Evolutionary conservation across 1,140 invertebrate genomes (phyloP).

Genomic region (Drosophila ambigua): DNA sequence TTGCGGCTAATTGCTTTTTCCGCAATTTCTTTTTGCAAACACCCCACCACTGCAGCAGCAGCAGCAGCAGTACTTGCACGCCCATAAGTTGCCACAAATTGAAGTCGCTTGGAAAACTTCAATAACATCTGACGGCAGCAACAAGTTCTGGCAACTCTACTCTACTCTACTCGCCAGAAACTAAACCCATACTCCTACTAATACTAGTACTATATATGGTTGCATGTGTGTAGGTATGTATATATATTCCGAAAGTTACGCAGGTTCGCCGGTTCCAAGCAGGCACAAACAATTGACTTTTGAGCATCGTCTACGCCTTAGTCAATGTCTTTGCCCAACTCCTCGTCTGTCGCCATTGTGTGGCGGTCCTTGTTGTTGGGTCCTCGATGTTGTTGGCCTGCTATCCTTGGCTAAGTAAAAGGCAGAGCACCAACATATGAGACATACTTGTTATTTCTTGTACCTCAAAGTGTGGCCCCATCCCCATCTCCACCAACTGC

Average conservation of each 20-base stretch:
- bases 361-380: constrained; percentile 45
- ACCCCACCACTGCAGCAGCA: constrained; percentile 22
- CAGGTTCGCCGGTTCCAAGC: constrained; percentile 56
- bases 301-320: constrained; percentile 44
- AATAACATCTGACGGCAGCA: constrained; percentile 45
- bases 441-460: constrained; percentile 74
- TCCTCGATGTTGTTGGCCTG: constrained; percentile 41
- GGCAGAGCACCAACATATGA: constrained; percentile 72
- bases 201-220: no score
- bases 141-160: constrained; percentile 42
- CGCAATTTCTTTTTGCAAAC: constrained; percentile 29
- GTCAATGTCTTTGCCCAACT: not conserved
- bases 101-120: constrained; percentile 48
- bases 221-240: not conserved
- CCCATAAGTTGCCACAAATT: constrained; percentile 49
- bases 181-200: constrained; percentile 27
- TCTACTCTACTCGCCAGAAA: constrained; percentile 32
- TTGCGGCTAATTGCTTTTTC: constrained; percentile 35
- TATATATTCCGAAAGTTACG: constrained; percentile 58
- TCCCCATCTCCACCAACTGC: not conserved
- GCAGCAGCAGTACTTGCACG: constrained; percentile 8
- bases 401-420: constrained; percentile 68
- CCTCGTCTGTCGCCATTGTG: constrained; percentile 20
- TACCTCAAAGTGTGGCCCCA: constrained; percentile 60
- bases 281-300: constrained; percentile 78